Evolutionary conservation across 2,113 vertebrate genomes (phyloP).

Genomic region (Epinephelus fuscoguttatus): DNA sequence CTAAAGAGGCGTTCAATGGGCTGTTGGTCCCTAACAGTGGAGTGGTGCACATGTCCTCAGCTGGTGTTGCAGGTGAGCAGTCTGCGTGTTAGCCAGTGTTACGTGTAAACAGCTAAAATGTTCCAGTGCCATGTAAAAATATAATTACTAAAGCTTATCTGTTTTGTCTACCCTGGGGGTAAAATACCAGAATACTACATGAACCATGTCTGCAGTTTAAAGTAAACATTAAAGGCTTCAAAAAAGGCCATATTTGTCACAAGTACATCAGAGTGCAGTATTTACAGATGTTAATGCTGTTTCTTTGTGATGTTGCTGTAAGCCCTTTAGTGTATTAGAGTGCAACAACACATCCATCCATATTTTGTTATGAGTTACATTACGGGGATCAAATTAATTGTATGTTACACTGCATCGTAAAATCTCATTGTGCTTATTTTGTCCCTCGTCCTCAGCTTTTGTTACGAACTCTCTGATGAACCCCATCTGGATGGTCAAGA

Average conservation of each 20-base stretch:
- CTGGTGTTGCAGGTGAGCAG: slow-evolving; percentile 92
- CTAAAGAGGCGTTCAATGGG: slow-evolving; percentile 93
- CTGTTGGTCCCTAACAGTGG: slow-evolving; percentile 95
- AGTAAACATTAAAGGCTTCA: neutral
- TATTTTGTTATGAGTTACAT: neutral
- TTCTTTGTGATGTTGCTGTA: neutral
- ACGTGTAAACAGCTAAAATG: neutral
- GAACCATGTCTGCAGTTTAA: neutral
- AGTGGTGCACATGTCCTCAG: slow-evolving; percentile 92
- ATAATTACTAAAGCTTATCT: neutral
- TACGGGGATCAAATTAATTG: neutral
- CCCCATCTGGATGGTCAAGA: slow-evolving; percentile 98
- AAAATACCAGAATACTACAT: neutral
- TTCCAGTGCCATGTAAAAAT: neutral
- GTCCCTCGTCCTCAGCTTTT: slow-evolving; percentile 86
- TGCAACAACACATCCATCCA: neutral
- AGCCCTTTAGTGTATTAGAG: neutral
- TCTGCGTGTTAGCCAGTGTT: neutral
- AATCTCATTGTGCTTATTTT: slow-evolving; percentile 3
- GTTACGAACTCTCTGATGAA: slow-evolving; percentile 98
- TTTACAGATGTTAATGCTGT: neutral
- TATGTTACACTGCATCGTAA: neutral
- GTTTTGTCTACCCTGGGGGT: neutral
- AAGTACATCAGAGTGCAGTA: neutral
- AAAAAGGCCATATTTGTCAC: neutral